These are phyloP conservation scores for Diachasma alloeum DNA, from an alignment of 1,140 invertebrate genomes.

Conservation along the genomic window DNA sequence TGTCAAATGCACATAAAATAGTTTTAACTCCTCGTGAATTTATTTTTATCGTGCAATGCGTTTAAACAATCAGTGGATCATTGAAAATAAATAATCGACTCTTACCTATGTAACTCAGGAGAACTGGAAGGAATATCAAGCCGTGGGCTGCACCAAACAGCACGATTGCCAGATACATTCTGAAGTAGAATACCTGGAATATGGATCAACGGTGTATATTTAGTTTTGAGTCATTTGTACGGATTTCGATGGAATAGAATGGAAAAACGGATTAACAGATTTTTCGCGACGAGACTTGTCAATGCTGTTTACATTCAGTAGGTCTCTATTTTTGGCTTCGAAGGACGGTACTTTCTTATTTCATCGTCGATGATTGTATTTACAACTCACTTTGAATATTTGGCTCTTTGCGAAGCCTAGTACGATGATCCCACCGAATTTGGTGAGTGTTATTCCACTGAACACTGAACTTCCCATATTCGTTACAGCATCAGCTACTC, in stretches of 20 bases:
- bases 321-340: neutral
- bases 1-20: neutral
- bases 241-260: neutral
- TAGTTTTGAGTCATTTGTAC: neutral
- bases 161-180: constrained; percentile 98
- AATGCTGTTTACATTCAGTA: neutral
- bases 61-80: constrained; percentile 37
- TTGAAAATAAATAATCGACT: constrained; percentile 34
- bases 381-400: constrained; percentile 79
- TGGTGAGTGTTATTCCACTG: constrained; percentile 96
- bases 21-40: neutral
- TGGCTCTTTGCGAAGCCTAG: constrained; percentile 96
- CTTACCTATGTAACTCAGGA: constrained; percentile 96
- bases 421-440: constrained; percentile 95
- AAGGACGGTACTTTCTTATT: neutral
- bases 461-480: constrained; percentile 97
- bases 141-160: constrained; percentile 96
- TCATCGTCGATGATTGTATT: neutral
- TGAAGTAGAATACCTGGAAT: constrained; percentile 92
- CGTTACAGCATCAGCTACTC: constrained; percentile 84
- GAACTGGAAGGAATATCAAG: constrained; percentile 93
- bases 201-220: neutral
- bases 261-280: neutral
- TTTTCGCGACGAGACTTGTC: neutral
- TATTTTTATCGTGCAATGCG: constrained; percentile 6